Base-by-base conservation (phyloP, 1,140 invertebrate genomes). In the Helicoverpa zea region DNA sequence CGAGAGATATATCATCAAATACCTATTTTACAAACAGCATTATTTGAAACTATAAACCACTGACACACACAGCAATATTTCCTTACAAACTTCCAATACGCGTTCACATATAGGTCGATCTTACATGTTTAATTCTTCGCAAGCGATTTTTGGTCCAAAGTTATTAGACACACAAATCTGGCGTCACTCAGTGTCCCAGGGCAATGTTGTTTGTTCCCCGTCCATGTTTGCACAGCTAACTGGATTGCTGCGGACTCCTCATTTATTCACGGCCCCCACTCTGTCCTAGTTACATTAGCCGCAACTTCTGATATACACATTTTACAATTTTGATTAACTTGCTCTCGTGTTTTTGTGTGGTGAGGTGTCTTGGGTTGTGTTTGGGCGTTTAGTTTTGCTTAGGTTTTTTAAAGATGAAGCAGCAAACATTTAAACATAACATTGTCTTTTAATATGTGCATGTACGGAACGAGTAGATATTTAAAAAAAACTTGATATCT, bases 151-250 rank as follows among this genome's bases (percentile, higher is more conserved):
- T 64, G 35, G 43, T 30, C 47, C 49, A 63, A 59, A 76, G 73
- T 76, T 59, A 76, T 76, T 76, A 76, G 73, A 76, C 73, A 76
- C 43, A 76, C 73, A 76, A 76, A 63, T 76, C 68, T 49, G 49
- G 61, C 47, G 75, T 78, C 61, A 51, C 47, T 51, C 59, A 54
- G 47, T 56, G 75, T 54, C 58, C 47, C 59, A 30, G 43, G 61
- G 47, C 56, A 58, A 63, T 78, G 47, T 54, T 66, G 73, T 59
- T 76, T 77, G 63, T 29, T 59, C 56, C 68, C 68, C 14, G 51
- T 16, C 76, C 43, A 61, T 83, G 82, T 83, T 80, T 83, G 75
- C 52, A 56, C 51, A 75, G 75, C 82, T 82, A 82, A 84, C 80
- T 79, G 78, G 77, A 84, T 84, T 82, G 81, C 64, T 76, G 77